A percentile compares a stretch with the other conserved stretches of the same genome.
phyloP scores from a whole-genome alignment of 1,140 invertebrate species.

The Drosophila funebris region DNA sequence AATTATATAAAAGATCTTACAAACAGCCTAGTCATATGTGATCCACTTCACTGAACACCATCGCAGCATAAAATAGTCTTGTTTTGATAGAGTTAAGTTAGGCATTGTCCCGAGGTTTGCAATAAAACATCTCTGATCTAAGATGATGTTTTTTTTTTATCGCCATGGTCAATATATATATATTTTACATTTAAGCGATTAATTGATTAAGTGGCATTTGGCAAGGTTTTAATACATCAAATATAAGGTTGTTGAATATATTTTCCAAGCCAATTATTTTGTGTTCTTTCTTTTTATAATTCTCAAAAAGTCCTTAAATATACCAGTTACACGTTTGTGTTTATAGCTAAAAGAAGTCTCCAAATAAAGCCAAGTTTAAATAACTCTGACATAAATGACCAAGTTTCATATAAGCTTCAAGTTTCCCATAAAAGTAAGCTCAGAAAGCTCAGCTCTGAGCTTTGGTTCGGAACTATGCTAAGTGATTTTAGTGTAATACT shows the following conservation, averaged over 20 bases:
- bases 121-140: constrained; percentile 18
- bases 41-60: neutral
- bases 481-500: neutral
- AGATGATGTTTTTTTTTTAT: constrained; percentile 16
- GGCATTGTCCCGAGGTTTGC: constrained; percentile 4
- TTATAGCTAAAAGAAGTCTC: neutral
- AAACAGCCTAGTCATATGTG: constrained; percentile 10
- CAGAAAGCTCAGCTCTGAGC: neutral
- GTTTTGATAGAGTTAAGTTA: neutral
- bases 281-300: neutral
- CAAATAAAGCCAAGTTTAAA: neutral
- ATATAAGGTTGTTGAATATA: neutral
- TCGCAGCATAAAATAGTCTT: constrained; percentile 7
- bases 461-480: constrained; percentile 16
- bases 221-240: neutral
- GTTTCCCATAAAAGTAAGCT: neutral
- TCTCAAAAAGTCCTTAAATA: neutral
- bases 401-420: constrained; percentile 27
- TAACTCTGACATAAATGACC: neutral
- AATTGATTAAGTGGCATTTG: neutral
- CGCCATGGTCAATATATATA: too few species aligned
- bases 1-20: neutral
- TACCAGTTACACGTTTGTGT: neutral
- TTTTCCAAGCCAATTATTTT: neutral
- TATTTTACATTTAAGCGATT: too few species aligned